A percentile compares a stretch with the other conserved stretches of the same genome.
Evolutionary conservation across 1,140 invertebrate species (phyloP).

Genomic region (Apis cerana): DNA sequence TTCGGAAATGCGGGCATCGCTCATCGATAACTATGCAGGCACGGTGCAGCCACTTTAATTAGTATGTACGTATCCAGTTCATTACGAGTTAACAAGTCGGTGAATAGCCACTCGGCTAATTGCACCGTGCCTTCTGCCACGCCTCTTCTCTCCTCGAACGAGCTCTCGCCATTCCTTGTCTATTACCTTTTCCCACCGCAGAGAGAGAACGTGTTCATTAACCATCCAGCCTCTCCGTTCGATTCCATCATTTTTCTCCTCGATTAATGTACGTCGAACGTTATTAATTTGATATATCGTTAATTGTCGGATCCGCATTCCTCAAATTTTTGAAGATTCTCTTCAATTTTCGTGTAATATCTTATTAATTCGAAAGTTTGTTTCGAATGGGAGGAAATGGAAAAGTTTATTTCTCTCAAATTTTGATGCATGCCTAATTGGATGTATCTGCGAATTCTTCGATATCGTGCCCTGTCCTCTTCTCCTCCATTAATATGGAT

Average conservation of each 20-base stretch:
- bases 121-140: neutral
- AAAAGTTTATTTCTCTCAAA: too few species aligned
- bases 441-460: too few species aligned
- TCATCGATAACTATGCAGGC: neutral
- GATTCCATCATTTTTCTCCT: neutral
- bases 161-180: too few species aligned
- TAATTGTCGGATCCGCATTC: too few species aligned
- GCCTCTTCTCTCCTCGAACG: neutral
- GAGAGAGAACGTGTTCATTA: neutral
- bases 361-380: too few species aligned
- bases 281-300: too few species aligned
- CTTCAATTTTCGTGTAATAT: too few species aligned
- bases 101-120: conserved; percentile 5
- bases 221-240: neutral
- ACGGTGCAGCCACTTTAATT: neutral
- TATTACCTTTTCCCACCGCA: neutral
- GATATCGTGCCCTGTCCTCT: too few species aligned
- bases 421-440: too few species aligned
- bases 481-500: conserved; percentile 7
- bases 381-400: too few species aligned
- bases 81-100: conserved; percentile 13
- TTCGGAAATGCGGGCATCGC: neutral
- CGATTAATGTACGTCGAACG: neutral
- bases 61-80: neutral
- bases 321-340: too few species aligned